Conservation (phyloP, 2,888 invertebrate genomes). For the Ornithoptera priamus region DNA sequence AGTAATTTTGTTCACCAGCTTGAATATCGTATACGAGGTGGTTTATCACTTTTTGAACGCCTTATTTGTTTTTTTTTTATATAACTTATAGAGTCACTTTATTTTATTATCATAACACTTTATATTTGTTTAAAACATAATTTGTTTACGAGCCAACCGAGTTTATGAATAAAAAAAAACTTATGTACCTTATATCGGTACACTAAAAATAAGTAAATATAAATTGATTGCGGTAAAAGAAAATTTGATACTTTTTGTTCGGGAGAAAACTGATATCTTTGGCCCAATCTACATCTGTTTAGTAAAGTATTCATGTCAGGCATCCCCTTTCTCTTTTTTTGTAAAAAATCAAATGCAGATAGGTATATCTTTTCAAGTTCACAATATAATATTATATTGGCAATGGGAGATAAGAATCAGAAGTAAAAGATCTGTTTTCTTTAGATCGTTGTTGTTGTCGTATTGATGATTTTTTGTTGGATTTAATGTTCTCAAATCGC, state of each 20-base stretch:
- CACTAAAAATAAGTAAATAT: background rate
- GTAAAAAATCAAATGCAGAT: slow-evolving; percentile 12
- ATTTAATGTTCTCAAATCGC: too few species aligned
- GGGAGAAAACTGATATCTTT: slow-evolving; percentile 16
- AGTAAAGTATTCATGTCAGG: slow-evolving; percentile 22
- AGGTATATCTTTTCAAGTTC: slow-evolving; percentile 14
- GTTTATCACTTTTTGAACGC: too few species aligned
- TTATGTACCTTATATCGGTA: background rate
- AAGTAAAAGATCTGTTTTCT: slow-evolving; percentile 1
- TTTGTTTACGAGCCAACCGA: background rate
- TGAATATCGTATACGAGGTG: too few species aligned
- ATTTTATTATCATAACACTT: background rate
- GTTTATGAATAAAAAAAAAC: slow-evolving; percentile 1
- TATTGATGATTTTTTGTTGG: too few species aligned
- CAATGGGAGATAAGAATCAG: slow-evolving; percentile 8
- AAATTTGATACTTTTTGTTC: slow-evolving; percentile 11
- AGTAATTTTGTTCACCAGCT: too few species aligned
- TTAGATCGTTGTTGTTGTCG: too few species aligned
- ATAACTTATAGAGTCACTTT: too few species aligned
- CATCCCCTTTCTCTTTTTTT: slow-evolving; percentile 2
- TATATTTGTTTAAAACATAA: background rate
- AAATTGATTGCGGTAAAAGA: slow-evolving; percentile 11
- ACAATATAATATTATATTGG: slow-evolving; percentile 8
- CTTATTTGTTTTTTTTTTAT: too few species aligned
- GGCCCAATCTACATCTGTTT: slow-evolving; percentile 21